phyloP scores from a whole-genome alignment of 2,888 invertebrate species.

The Pycnomerus fuliginosus region DNA sequence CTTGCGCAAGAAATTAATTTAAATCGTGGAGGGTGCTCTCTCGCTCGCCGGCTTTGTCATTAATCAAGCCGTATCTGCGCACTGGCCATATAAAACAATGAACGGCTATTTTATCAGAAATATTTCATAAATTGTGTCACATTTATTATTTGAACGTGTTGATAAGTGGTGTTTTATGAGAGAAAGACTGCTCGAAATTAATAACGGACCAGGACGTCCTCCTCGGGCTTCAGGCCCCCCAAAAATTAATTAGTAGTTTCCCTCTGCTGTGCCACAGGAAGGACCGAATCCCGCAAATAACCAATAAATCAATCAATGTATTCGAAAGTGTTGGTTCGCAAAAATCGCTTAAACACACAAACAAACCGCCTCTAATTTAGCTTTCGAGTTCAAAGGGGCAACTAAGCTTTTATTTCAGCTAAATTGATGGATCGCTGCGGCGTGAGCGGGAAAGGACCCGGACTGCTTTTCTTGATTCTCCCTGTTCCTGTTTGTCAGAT shows the following conservation, averaged over 20 bases:
- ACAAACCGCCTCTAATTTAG: slow-evolving; percentile 28
- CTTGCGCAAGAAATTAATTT: too few relatives aligned
- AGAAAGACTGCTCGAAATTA: too few relatives aligned
- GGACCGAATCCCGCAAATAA: slow-evolving; percentile 13
- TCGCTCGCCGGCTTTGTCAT: background rate
- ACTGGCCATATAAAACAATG: slow-evolving; percentile 36
- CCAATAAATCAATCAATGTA: slow-evolving; percentile 29
- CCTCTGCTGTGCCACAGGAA: slow-evolving; percentile 1
- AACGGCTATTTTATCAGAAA: slow-evolving; percentile 39
- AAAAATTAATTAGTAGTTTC: slow-evolving; percentile 9
- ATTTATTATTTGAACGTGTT: slow-evolving; percentile 26
- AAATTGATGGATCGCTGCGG: slow-evolving; percentile 29
- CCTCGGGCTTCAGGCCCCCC: too few relatives aligned
- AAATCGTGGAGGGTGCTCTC: background rate
- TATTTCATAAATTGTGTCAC: slow-evolving; percentile 32
- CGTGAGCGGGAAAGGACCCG: too few relatives aligned
- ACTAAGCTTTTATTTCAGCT: slow-evolving; percentile 30
- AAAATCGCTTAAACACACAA: slow-evolving; percentile 30
- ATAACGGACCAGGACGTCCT: too few relatives aligned
- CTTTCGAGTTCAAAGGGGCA: slow-evolving; percentile 26
- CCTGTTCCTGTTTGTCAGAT: too few relatives aligned
- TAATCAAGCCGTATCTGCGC: background rate
- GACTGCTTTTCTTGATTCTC: too few relatives aligned
- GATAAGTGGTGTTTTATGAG: slow-evolving; percentile 27
- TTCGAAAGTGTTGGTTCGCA: slow-evolving; percentile 28